Evolutionary conservation across 2,113 vertebrate genomes (phyloP).

Genomic region (Nannobrachium achirus): DNA sequence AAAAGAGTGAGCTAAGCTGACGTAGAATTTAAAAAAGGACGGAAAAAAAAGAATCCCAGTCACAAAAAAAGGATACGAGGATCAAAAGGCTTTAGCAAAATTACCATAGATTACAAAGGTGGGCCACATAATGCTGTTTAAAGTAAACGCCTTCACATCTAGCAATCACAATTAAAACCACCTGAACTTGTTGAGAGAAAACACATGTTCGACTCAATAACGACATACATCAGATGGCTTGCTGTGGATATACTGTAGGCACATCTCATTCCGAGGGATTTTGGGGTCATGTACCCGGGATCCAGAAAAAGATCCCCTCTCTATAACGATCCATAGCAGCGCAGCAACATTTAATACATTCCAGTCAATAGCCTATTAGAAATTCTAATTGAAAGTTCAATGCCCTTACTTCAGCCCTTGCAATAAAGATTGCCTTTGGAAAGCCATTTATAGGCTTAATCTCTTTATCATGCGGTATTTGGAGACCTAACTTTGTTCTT

Average conservation of each 20-base stretch:
- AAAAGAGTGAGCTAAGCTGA: conserved; percentile 49
- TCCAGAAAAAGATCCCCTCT: conserved; percentile 79
- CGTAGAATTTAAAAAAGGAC: conserved; percentile 16
- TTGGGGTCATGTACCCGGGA: conserved; percentile 79
- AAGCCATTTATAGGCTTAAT: conserved; percentile 97
- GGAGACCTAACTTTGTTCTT: conserved; percentile 97
- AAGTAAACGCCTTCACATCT: conserved; percentile 54
- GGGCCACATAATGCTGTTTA: conserved; percentile 38
- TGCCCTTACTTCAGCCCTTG: conserved; percentile 85
- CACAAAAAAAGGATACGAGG: conserved; percentile 55
- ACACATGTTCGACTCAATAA: conserved; percentile 36
- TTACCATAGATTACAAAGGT: conserved; percentile 58
- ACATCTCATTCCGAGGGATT: conserved; percentile 46
- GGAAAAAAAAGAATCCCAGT: conserved; percentile 42
- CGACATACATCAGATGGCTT: conserved; percentile 38
- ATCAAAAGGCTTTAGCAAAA: conserved; percentile 65
- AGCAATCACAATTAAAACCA: conserved; percentile 50
- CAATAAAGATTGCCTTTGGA: conserved; percentile 92
- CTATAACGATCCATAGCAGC: conserved; percentile 82
- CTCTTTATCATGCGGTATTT: conserved; percentile 98
- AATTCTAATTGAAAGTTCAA: conserved; percentile 98
- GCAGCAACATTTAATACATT: conserved; percentile 93
- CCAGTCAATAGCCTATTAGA: conserved; percentile 96
- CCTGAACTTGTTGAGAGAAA: conserved; percentile 34
- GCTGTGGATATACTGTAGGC: conserved; percentile 32